phyloP scores from a whole-genome alignment of 1,140 invertebrate genomes.

The Leptestheria dahalacensis region DNA sequence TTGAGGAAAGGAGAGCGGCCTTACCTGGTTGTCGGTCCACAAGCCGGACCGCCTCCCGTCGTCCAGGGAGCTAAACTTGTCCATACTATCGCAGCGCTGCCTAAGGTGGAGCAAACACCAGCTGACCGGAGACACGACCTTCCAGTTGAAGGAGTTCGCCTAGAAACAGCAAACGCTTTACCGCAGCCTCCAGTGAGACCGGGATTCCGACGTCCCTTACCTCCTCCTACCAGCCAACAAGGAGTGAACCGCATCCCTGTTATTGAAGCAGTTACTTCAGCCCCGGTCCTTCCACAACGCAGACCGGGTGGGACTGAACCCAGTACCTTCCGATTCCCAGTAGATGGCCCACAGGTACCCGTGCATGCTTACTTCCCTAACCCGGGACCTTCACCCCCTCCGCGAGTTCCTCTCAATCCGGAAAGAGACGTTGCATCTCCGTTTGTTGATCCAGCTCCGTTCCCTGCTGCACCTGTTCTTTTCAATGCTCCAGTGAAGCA shows the following conservation, averaged over 20 bases:
- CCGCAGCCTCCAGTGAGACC: not conserved
- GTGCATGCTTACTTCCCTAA: not conserved
- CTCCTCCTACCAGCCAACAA: not conserved
- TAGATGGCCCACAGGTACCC: not conserved
- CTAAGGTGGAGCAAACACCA: not conserved
- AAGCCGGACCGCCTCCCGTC: not conserved
- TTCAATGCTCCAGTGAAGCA: not conserved
- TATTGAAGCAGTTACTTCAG: not conserved
- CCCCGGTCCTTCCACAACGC: not conserved
- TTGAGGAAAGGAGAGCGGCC: not conserved
- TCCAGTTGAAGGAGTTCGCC: not conserved
- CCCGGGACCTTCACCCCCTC: not conserved
- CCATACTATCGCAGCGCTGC: not conserved
- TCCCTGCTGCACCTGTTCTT: not conserved
- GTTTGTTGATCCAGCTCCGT: not conserved
- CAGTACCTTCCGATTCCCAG: not conserved
- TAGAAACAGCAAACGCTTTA: not conserved
- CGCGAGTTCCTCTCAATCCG: conserved; percentile 10
- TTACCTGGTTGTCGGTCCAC: conserved; percentile 5
- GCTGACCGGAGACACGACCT: not conserved
- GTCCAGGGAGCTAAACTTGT: conserved; percentile 2
- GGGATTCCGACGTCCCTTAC: not conserved
- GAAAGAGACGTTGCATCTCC: conserved; percentile 6
- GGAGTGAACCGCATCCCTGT: not conserved
- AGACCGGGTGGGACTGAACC: no score